Conservation (phyloP, 2,113 vertebrate species). For the Halcyon senegalensis region DNA sequence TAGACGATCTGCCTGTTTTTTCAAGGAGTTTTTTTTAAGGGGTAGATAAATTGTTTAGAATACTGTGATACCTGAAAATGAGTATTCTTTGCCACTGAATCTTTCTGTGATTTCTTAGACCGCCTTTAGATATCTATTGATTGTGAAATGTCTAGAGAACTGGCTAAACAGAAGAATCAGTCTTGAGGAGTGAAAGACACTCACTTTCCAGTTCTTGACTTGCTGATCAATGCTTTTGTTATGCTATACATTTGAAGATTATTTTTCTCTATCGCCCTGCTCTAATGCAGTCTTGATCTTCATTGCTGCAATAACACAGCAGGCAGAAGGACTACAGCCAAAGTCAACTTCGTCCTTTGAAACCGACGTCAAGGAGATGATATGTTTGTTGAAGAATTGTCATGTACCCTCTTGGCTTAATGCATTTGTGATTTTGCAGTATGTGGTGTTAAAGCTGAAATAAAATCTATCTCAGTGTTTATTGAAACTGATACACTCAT, state of each 20-base stretch:
- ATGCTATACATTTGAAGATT: background rate
- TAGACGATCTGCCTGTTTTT: background rate
- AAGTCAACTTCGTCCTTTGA: slow-evolving; percentile 22
- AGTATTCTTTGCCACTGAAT: background rate
- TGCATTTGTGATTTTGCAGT: slow-evolving; percentile 33
- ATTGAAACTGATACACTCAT: slow-evolving; percentile 1
- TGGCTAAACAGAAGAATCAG: background rate
- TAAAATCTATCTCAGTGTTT: slow-evolving; percentile 23
- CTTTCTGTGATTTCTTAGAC: background rate
- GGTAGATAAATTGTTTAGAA: background rate
- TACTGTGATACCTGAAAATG: background rate
- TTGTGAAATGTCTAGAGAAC: background rate
- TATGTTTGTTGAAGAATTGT: slow-evolving; percentile 20
- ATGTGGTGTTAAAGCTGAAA: slow-evolving; percentile 18
- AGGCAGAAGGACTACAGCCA: slow-evolving; percentile 11
- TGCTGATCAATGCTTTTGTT: background rate
- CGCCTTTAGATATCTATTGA: background rate
- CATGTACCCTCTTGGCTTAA: background rate
- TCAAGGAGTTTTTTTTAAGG: background rate
- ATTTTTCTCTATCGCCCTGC: background rate
- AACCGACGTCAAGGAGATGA: background rate
- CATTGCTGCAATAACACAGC: background rate
- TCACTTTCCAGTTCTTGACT: background rate
- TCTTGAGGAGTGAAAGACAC: background rate
- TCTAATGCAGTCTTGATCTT: background rate